A percentile compares a stretch with the other conserved stretches of the same genome.
These are phyloP conservation scores for Speoplatyrhinus poulsoni DNA, from an alignment of 2,113 vertebrate species.

Conservation along the genomic window DNA sequence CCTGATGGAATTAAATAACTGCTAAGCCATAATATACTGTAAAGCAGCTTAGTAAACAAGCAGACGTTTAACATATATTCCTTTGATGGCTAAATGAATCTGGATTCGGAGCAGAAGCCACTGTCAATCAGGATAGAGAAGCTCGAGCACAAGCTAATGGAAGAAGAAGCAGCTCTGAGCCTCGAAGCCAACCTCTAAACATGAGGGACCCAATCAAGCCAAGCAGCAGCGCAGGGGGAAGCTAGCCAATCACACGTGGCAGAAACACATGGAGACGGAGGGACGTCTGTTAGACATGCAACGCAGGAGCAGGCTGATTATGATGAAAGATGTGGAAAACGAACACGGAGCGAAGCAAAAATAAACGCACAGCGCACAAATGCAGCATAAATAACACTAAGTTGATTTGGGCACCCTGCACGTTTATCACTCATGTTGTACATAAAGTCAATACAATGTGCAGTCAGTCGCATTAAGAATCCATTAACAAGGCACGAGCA, in stretches of 20 bases:
- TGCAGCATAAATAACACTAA: neutral
- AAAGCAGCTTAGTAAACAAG: conserved; percentile 33
- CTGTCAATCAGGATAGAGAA: conserved; percentile 21
- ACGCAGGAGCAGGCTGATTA: conserved; percentile 7
- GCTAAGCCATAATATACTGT: conserved; percentile 9
- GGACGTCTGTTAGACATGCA: conserved; percentile 33
- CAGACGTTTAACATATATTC: conserved; percentile 22
- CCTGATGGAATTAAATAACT: neutral
- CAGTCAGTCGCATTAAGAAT: conserved; percentile 14
- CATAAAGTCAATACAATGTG: conserved; percentile 29
- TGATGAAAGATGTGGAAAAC: neutral
- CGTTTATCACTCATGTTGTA: neutral
- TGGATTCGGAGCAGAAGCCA: neutral
- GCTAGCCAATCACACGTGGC: neutral
- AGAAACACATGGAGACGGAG: neutral
- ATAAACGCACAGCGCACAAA: neutral
- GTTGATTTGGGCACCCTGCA: no score
- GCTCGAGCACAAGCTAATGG: conserved; percentile 18
- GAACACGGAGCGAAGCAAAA: conserved; percentile 6
- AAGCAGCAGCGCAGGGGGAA: conserved; percentile 24
- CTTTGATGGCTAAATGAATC: conserved; percentile 20
- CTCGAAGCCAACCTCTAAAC: conserved; percentile 2
- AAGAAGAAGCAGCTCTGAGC: conserved; percentile 7
- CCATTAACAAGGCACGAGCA: conserved; percentile 22
- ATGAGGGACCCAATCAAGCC: conserved; percentile 14